phyloP scores from a whole-genome alignment of 1,140 invertebrate genomes.

The Samia ricini region DNA sequence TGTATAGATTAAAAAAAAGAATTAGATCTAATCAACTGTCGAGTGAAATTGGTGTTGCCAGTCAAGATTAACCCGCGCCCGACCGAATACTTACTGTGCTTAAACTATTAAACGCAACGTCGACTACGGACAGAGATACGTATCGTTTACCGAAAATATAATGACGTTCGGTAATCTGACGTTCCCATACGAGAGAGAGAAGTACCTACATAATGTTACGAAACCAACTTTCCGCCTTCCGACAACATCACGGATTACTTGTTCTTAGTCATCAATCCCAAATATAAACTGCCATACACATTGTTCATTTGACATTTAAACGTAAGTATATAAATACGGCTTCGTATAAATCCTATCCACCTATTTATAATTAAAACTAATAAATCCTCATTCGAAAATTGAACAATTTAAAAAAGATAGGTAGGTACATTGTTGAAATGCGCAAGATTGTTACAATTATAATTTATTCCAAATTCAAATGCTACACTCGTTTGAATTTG shows the following conservation, averaged over 20 bases:
- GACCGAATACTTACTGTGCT: conserved; percentile 33
- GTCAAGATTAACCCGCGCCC: conserved; percentile 45
- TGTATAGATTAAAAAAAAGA: conserved; percentile 18
- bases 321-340: conserved; percentile 68
- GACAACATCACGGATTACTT: conserved; percentile 52
- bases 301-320: conserved; percentile 75
- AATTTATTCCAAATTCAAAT: conserved; percentile 57
- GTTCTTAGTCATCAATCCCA: conserved; percentile 73
- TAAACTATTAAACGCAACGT: conserved; percentile 62
- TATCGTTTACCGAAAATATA: conserved; percentile 73
- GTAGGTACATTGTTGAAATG: neutral
- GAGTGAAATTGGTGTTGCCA: conserved; percentile 47
- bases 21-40: conserved; percentile 26
- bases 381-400: neutral
- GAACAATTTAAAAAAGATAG: neutral
- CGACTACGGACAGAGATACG: conserved; percentile 54
- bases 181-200: conserved; percentile 55
- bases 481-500: conserved; percentile 48
- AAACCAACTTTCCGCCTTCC: conserved; percentile 57
- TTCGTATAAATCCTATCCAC: conserved; percentile 56
- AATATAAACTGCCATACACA: conserved; percentile 61
- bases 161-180: conserved; percentile 54
- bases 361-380: conserved; percentile 43
- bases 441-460: conserved; percentile 24
- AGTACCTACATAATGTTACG: conserved; percentile 41